These are phyloP conservation scores for Monochamus alternatus DNA, from an alignment of 2,888 invertebrate genomes.

Conservation along the genomic window DNA sequence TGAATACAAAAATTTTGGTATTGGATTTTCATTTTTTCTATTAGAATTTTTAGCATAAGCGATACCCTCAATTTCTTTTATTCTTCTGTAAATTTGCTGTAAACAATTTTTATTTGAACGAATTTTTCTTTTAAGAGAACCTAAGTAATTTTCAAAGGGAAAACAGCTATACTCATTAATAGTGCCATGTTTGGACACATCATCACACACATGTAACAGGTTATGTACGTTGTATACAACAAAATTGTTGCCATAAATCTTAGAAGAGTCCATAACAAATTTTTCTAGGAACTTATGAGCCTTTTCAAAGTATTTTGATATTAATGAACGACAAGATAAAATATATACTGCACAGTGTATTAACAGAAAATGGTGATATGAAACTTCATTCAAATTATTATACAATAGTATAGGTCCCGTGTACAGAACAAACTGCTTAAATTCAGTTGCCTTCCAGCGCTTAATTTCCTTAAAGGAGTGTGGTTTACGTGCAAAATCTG, in stretches of 20 bases:
- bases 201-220: constrained; percentile 18
- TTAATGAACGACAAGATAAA: constrained; percentile 15
- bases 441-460: constrained; percentile 54
- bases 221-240: constrained; percentile 31
- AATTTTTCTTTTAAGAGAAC: constrained; percentile 14
- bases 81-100: constrained; percentile 29
- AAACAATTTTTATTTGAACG: constrained; percentile 27
- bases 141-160: constrained; percentile 32
- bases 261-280: constrained; percentile 17
- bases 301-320: constrained; percentile 14
- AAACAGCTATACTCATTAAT: constrained; percentile 23
- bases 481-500: constrained; percentile 26
- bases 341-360: constrained; percentile 21
- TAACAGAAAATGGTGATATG: constrained; percentile 50
- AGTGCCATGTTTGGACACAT: constrained; percentile 8
- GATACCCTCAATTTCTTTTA: constrained; percentile 1
- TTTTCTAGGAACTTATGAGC: constrained; percentile 4
- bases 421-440: constrained; percentile 54
- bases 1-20: constrained; percentile 14
- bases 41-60: neutral
- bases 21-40: constrained; percentile 9
- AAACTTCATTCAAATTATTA: constrained; percentile 39
- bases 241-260: constrained; percentile 22
- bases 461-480: constrained; percentile 26
- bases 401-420: constrained; percentile 53